A percentile compares a stretch with the other conserved stretches of the same genome.
Conservation (phyloP, 2,113 vertebrate genomes). For the Halcyon senegalensis region DNA sequence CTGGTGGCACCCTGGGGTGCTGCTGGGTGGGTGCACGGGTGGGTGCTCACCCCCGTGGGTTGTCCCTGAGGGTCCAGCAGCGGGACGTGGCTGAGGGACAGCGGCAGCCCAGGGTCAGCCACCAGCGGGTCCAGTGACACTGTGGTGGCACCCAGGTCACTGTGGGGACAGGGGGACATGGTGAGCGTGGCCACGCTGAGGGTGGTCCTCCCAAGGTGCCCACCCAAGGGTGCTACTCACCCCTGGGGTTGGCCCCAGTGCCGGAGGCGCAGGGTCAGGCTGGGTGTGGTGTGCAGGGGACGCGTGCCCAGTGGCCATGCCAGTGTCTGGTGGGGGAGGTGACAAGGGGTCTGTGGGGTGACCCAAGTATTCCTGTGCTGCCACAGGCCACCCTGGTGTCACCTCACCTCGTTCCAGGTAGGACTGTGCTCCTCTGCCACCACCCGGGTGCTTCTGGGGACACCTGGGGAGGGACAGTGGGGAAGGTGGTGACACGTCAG, state of each 20-base stretch:
- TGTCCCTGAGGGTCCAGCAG: not conserved
- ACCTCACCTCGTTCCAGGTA: constrained; percentile 22
- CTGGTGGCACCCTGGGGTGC: not conserved
- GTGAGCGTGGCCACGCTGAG: fast-evolving
- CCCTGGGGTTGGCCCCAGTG: not conserved
- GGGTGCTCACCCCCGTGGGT: constrained; percentile 2
- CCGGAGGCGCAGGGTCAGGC: not conserved
- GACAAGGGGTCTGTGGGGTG: not conserved
- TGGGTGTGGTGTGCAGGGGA: not conserved
- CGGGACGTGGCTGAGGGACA: not conserved
- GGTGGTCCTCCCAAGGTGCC: not conserved
- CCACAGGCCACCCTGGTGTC: fast-evolving
- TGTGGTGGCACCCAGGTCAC: not conserved
- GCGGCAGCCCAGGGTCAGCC: not conserved
- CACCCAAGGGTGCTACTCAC: not conserved
- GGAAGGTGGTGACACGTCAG: not conserved
- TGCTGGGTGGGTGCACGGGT: fast-evolving
- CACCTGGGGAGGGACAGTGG: not conserved
- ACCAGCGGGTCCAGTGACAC: not conserved
- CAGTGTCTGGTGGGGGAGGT: not conserved
- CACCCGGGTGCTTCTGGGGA: constrained; percentile 31
- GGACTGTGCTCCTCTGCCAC: not conserved
- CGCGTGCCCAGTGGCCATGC: not conserved
- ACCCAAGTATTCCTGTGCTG: fast-evolving
- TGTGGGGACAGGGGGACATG: fast-evolving